Conservation (phyloP, 2,113 vertebrate genomes). For the Neomonachus schauinslandi region DNA sequence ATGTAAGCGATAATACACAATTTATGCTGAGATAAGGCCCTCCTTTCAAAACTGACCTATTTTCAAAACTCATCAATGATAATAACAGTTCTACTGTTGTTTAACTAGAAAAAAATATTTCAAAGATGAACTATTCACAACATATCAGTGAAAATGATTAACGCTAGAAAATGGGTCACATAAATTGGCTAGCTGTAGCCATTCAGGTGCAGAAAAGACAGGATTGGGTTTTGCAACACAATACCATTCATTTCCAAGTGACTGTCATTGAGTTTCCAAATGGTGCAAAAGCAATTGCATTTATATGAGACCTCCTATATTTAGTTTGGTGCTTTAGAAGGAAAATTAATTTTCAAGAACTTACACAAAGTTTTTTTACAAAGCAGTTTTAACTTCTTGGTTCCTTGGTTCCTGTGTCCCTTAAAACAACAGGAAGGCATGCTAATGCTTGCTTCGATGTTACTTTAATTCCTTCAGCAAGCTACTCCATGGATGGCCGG, state of each 20-base stretch:
- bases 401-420: background rate
- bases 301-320: background rate
- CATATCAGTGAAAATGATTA: background rate
- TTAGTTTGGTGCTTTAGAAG: background rate
- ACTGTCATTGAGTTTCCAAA: background rate
- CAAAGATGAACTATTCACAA: background rate
- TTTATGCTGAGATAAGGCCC: background rate
- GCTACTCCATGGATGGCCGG: background rate
- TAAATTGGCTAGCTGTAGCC: background rate
- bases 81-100: background rate
- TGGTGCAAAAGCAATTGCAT: background rate
- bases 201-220: background rate
- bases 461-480: background rate
- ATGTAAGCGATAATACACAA: background rate
- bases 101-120: background rate
- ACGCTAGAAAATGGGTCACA: background rate
- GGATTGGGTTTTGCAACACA: background rate
- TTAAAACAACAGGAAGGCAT: background rate
- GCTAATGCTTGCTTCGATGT: background rate
- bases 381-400: background rate
- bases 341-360: conserved; percentile 41
- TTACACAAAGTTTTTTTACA: background rate
- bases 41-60: conserved; percentile 8
- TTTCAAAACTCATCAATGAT: background rate
- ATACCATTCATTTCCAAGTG: background rate